These are phyloP conservation scores for Apodemus agrarius DNA, from an alignment of 2,797 vertebrate species.

Conservation along the genomic window DNA sequence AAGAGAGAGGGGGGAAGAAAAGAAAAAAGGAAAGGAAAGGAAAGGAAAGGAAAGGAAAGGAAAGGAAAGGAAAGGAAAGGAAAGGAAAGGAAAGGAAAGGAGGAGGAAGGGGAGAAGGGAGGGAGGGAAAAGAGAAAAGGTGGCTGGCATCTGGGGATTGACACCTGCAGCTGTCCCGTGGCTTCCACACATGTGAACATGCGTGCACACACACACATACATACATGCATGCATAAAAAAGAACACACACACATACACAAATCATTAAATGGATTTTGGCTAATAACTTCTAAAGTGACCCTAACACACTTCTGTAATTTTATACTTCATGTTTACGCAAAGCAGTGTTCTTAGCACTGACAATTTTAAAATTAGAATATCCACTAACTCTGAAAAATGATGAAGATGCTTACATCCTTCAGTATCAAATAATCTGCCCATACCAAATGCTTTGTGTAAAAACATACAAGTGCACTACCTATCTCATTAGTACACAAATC, in stretches of 20 bases:
- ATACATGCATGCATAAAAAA: neutral
- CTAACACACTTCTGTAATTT: neutral
- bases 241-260: neutral
- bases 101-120: accelerated
- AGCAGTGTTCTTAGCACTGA: neutral
- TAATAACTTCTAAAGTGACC: neutral
- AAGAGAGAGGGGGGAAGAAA: too few relatives aligned
- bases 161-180: neutral
- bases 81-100: too few relatives aligned
- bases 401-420: neutral
- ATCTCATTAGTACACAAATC: neutral
- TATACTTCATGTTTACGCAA: neutral
- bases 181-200: neutral
- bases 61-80: too few relatives aligned
- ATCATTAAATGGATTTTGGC: neutral
- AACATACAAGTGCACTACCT: neutral
- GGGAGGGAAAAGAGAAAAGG: neutral
- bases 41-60: too few relatives aligned
- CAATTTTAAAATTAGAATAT: neutral
- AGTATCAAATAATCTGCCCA: neutral
- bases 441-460: neutral
- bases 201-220: too few relatives aligned
- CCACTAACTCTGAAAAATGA: neutral
- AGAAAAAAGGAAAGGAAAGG: neutral
- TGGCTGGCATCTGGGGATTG: neutral